Conservation (phyloP, 1,140 invertebrate genomes). For the Sarcophaga bullata region DNA sequence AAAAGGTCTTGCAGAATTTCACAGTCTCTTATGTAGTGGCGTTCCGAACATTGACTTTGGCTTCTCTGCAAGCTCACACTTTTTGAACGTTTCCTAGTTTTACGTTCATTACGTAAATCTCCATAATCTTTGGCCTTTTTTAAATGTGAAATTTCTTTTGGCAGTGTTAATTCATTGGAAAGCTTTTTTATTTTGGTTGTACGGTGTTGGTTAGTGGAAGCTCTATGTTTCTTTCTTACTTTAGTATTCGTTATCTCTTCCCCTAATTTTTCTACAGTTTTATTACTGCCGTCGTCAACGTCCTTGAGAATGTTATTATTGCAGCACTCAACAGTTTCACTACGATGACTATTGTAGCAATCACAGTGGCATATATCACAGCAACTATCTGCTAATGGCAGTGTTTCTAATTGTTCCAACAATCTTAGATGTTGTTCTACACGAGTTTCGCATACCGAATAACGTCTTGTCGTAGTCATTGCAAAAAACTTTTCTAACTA, state of each 20-base stretch:
- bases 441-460: constrained; percentile 44
- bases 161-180: constrained; percentile 41
- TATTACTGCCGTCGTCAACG: not conserved
- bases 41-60: constrained; percentile 29
- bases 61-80: constrained; percentile 54
- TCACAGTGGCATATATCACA: constrained; percentile 63
- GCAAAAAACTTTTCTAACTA: not conserved
- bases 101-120: constrained; percentile 16
- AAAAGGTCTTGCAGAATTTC: constrained; percentile 55
- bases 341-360: constrained; percentile 60
- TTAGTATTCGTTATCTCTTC: not conserved
- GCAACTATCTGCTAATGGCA: constrained; percentile 55
- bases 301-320: not conserved
- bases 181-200: not conserved
- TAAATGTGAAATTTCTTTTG: not conserved
- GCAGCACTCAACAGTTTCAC: constrained; percentile 33
- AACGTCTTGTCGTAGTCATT: constrained; percentile 27
- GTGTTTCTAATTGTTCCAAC: constrained; percentile 51
- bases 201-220: not conserved
- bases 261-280: not conserved
- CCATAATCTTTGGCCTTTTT: not conserved
- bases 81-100: constrained; percentile 52
- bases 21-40: constrained; percentile 51
- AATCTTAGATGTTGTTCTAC: constrained; percentile 53
- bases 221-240: not conserved